phyloP scores from a whole-genome alignment of 2,888 invertebrate species.

The Dermolepida albohirtum region DNA sequence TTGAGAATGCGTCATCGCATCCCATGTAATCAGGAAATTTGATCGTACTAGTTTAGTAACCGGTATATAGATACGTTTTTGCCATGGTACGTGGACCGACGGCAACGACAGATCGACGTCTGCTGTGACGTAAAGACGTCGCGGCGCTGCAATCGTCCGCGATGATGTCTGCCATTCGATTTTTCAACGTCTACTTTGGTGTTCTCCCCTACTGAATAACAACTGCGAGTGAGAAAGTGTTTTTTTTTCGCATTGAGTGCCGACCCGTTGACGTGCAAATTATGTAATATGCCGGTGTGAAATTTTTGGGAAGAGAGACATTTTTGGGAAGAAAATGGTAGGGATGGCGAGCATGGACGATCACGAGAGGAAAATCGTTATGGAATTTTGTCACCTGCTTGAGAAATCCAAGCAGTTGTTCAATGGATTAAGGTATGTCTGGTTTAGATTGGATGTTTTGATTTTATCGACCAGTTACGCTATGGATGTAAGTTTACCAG shows the following conservation, averaged over 20 bases:
- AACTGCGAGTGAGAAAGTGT: neutral
- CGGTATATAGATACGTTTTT: no score
- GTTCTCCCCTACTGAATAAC: conserved; percentile 1
- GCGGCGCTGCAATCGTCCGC: conserved; percentile 57
- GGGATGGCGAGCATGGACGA: conserved; percentile 86
- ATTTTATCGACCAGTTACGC: no score
- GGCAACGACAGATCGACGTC: no score
- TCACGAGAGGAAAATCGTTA: conserved; percentile 90
- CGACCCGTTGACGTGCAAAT: neutral
- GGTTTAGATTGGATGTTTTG: no score
- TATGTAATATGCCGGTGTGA: conserved; percentile 5
- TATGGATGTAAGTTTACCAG: no score
- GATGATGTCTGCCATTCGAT: conserved; percentile 64
- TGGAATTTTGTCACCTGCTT: conserved; percentile 95
- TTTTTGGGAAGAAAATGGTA: conserved; percentile 69
- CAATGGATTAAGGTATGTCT: conserved; percentile 87
- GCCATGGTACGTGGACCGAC: no score
- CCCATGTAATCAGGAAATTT: no score
- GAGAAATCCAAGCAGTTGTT: conserved; percentile 98
- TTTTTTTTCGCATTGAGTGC: neutral
- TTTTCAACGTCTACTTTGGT: conserved; percentile 57
- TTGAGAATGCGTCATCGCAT: no score
- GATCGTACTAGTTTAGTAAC: no score
- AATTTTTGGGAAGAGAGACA: neutral
- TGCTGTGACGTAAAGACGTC: conserved; percentile 49